A percentile compares a stretch with the other conserved stretches of the same genome.
These are phyloP conservation scores for Ladona fulva DNA, from an alignment of 1,140 invertebrate genomes.

Conservation along the genomic window DNA sequence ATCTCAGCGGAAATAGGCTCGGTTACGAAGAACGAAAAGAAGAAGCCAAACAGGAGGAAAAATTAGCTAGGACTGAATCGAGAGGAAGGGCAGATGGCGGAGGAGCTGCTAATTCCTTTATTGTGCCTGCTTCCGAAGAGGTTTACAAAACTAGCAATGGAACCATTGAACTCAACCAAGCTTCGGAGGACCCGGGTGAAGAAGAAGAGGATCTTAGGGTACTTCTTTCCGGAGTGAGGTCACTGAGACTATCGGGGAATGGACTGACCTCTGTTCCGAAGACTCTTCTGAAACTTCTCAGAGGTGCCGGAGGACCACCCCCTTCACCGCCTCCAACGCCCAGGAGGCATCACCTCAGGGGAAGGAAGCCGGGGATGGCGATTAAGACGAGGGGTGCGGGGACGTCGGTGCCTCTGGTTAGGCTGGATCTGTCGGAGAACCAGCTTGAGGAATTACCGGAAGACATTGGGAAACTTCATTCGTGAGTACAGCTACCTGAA, in stretches of 20 bases:
- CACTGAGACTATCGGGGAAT: slow-evolving; percentile 49
- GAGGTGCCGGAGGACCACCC: slow-evolving; percentile 19
- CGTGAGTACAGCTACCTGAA: slow-evolving; percentile 43
- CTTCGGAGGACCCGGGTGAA: slow-evolving; percentile 40
- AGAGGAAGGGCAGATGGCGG: not conserved
- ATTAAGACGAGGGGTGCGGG: not conserved
- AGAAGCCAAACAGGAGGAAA: not conserved
- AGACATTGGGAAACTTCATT: slow-evolving; percentile 49
- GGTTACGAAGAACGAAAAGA: not conserved
- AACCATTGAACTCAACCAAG: slow-evolving; percentile 39
- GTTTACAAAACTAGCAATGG: not conserved
- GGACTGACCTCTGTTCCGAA: slow-evolving; percentile 46
- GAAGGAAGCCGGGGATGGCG: not conserved
- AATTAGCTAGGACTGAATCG: not conserved
- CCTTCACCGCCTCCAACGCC: not conserved
- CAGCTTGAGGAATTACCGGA: slow-evolving; percentile 48
- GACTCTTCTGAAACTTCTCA: slow-evolving; percentile 45
- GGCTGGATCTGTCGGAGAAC: slow-evolving; percentile 61
- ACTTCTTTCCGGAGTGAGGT: slow-evolving; percentile 43
- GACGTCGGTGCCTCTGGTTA: slow-evolving; percentile 35
- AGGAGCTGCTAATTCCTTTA: not conserved
- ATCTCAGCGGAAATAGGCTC: not conserved
- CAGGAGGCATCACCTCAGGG: not conserved
- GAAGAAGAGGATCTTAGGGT: slow-evolving; percentile 33
- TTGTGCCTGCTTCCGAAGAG: not conserved